A percentile compares a stretch with the other conserved stretches of the same genome.
These are phyloP conservation scores for Tapera naevia DNA, from an alignment of 2,797 vertebrate genomes.

Conservation along the genomic window DNA sequence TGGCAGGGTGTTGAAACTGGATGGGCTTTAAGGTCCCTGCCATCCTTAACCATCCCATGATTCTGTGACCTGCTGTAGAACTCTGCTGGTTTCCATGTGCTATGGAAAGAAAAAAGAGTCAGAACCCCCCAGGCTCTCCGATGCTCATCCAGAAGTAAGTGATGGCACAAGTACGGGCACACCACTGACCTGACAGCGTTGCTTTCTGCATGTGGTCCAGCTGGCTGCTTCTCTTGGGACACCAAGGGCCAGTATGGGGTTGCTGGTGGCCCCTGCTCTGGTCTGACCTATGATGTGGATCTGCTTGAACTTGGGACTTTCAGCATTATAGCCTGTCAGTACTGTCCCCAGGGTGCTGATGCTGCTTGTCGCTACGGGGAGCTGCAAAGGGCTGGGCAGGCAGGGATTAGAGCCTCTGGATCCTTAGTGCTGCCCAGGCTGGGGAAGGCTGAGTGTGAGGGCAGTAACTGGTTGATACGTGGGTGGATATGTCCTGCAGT, in stretches of 20 bases:
- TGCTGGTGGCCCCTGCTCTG: not conserved
- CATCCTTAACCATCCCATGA: no score
- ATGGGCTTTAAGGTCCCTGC: no score
- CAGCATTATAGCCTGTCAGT: not conserved
- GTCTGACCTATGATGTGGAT: not conserved
- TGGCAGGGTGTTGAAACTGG: no score
- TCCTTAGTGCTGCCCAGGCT: not conserved
- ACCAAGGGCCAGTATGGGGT: not conserved
- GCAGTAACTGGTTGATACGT: not conserved
- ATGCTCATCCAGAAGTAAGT: not conserved
- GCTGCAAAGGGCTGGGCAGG: not conserved
- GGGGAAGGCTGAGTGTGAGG: not conserved
- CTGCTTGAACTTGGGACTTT: not conserved
- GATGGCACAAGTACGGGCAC: not conserved
- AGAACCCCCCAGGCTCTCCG: not conserved
- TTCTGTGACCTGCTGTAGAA: not conserved
- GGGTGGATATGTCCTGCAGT: not conserved
- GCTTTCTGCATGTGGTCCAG: not conserved
- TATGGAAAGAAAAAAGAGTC: not conserved
- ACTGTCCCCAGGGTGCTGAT: not conserved
- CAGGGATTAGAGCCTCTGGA: not conserved
- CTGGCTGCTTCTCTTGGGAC: accelerated
- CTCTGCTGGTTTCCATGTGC: not conserved
- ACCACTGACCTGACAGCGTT: not conserved
- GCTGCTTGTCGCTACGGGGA: not conserved